Evolutionary conservation across 2,888 invertebrate species (phyloP), one percentile per base, ranked within the genome.

Genomic region (Drosophila falleni): DNA sequence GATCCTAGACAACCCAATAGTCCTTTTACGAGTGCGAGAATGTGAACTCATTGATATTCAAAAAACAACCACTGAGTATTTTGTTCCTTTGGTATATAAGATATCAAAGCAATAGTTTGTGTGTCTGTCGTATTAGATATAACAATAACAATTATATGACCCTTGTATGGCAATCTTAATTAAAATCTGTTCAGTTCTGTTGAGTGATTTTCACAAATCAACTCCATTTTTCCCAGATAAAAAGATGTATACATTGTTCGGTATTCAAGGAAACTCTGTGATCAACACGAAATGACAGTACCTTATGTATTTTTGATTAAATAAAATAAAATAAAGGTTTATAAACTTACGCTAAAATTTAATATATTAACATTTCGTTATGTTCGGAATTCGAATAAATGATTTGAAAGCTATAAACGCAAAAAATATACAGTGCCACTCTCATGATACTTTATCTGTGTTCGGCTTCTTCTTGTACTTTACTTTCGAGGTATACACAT

Each of bases 401-500:
- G 1, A 19, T 19, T n/a, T 19, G 6, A 31, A 23, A 19, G 16
- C 13, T 11, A 19, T 13, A 19, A 35, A 29, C 29, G 29, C 9
- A n/a, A 16, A 6, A 33, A 1, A 50, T 13, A 46, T 11, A 29
- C 35, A 37, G 9, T 8, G 26, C 42, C 3, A 16, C 11, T 50
- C n/a, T 29, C 2, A 19, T 16, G 31, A n/a, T 5, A 5, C 2
- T n/a, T 6, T 58, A 35, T 33, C 55, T n/a, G 42, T n/a, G 2
- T 3, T 35, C 16, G 26, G 2, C 37, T 60, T 72, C 23, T 74
- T 69, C 8, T 66, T 91, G 91, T 97, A 95, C 92, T 95, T 96
- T 0, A 97, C 95, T 89, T 96, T 95, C 15, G 97, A 97, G 8
- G 96, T 96, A 84, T 96, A 97, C 33, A 97, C 93, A 92, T 97